Evolutionary conservation across 2,888 invertebrate species (phyloP), one percentile per base, ranked within the genome.

Genomic region (Drosophila affinis): DNA sequence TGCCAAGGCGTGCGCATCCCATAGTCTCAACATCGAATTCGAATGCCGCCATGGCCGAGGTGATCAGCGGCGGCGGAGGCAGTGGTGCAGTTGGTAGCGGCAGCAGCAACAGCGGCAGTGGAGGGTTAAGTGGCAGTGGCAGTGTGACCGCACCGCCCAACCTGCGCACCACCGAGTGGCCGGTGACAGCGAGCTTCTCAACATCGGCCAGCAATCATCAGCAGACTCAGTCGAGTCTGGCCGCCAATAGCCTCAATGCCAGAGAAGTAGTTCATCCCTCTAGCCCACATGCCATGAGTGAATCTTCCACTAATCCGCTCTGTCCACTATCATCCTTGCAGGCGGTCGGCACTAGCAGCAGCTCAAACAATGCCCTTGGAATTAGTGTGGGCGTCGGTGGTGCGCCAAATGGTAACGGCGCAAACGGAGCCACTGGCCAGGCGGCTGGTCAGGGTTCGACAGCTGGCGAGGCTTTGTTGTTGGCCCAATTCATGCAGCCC

Each of bases 1-100:
- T 97, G 92, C 98, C 98, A 82, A 94, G 97, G 85, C 95, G 98
- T 86, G 95, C 95, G 61, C 96, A 95, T 90, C 94, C 94, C 72
- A 93, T 94, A 83, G 93, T 93, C 90, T 93, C 93, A 91, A 92
- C 95, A 91, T 92, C 94, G 89, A 93, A 94, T 87, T 92, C 93
- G 73, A 93, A 94, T 87, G 94, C 94, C 72, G 90, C 93, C 89
- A 91, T 92, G 91, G 91, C 91, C 67, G 92, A 91, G 75, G 91
- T 91, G 75, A 87, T 91, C 65, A 92, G 93, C 91, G 90, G 70
- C 53, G 76, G 82, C 62, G 78, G 72, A 57, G 77, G 58, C 61
- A 73, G 79, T 73, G 79, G 77, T 39, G 77, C 76, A 69, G 77
- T 77, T 75, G 87, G 87, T 59, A 86, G 79, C 34, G 77, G 82